phyloP scores from a whole-genome alignment of 2,797 vertebrate species.

The Fistularia tabacaria region DNA sequence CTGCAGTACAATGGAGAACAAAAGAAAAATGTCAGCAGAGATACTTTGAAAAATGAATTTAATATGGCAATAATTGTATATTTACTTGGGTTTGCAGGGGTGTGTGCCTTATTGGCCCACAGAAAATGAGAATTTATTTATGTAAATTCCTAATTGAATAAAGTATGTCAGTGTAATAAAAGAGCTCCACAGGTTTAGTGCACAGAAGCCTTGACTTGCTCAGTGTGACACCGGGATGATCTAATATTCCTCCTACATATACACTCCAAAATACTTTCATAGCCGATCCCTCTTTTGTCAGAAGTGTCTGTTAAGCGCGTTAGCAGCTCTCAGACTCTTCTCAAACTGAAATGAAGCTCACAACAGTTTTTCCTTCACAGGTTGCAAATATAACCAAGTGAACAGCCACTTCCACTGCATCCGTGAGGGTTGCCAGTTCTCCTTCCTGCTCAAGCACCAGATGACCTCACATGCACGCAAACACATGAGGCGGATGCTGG shows the following conservation, averaged over 20 bases:
- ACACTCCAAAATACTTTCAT: slow-evolving; percentile 65
- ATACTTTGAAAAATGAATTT: slow-evolving; percentile 83
- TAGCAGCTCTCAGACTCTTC: neutral
- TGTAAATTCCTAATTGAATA: slow-evolving; percentile 85
- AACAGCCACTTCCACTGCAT: slow-evolving; percentile 99
- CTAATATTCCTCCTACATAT: slow-evolving; percentile 75
- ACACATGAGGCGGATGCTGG: slow-evolving; percentile 99
- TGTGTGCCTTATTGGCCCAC: slow-evolving; percentile 80
- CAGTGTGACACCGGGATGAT: slow-evolving; percentile 76
- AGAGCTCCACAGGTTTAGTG: slow-evolving; percentile 83
- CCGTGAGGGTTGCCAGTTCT: slow-evolving; percentile 97
- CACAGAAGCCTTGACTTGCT: slow-evolving; percentile 75
- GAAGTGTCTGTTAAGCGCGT: slow-evolving; percentile 14
- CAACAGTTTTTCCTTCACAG: slow-evolving; percentile 62
- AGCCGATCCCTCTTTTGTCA: slow-evolving; percentile 64
- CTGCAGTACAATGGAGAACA: slow-evolving; percentile 48
- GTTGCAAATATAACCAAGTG: slow-evolving; percentile 99
- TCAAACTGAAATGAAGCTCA: slow-evolving; percentile 10
- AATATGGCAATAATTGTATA: slow-evolving; percentile 83
- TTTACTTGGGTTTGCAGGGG: slow-evolving; percentile 83
- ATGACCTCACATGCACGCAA: slow-evolving; percentile 99
- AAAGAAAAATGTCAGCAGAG: slow-evolving; percentile 73
- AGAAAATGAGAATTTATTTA: slow-evolving; percentile 84
- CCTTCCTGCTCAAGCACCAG: slow-evolving; percentile 99
- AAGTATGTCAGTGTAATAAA: slow-evolving; percentile 84